Evolutionary conservation across 2,888 invertebrate genomes (phyloP).

Genomic region (Tipula vernalis): DNA sequence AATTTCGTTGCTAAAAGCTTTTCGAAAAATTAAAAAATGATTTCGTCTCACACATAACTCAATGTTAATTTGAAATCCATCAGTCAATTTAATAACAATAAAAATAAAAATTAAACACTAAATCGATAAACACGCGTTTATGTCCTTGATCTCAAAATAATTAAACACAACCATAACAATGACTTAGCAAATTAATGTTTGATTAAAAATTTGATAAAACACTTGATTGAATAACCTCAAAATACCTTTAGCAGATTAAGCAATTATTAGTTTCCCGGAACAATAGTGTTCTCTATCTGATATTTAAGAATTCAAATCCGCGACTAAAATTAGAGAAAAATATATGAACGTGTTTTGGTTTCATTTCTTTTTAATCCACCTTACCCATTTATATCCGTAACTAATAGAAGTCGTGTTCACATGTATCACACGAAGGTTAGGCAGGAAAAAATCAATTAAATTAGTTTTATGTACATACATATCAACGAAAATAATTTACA

Average conservation of each 20-base stretch:
- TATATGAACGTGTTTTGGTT: background rate
- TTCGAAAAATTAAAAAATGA: background rate
- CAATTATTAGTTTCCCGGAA: background rate
- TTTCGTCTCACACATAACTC: background rate
- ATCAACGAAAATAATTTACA: no score
- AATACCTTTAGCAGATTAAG: background rate
- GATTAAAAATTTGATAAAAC: background rate
- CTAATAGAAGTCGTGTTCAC: no score
- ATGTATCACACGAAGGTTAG: background rate
- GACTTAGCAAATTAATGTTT: background rate
- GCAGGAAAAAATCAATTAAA: background rate
- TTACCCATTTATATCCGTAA: no score
- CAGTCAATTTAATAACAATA: background rate
- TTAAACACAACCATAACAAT: background rate
- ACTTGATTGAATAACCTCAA: background rate
- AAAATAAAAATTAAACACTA: background rate
- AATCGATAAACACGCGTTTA: background rate
- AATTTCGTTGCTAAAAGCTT: background rate
- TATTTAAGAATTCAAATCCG: background rate
- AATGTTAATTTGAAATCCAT: background rate
- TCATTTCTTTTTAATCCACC: background rate
- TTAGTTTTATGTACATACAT: background rate
- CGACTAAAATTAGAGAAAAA: background rate
- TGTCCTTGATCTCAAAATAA: background rate
- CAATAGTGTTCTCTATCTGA: background rate